phyloP scores from a whole-genome alignment of 2,888 invertebrate species.

The Phorcus lineatus region DNA sequence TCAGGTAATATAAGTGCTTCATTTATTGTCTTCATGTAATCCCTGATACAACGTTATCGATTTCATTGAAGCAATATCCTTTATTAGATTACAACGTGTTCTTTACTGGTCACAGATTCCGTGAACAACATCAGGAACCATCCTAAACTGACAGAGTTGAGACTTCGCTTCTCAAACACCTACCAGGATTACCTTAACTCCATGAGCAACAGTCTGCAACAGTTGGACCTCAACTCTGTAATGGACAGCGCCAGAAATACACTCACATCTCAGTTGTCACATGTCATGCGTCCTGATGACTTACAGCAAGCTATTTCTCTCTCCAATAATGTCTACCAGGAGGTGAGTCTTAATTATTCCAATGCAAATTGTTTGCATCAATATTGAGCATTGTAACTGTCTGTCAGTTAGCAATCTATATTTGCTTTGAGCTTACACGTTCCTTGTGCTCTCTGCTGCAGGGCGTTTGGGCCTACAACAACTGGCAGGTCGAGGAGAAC shows the following conservation, averaged over 20 bases:
- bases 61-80: not conserved
- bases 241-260: constrained; percentile 11
- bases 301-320: not conserved
- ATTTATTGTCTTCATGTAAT: not conserved
- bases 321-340: constrained; percentile 21
- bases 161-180: not conserved
- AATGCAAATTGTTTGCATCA: not conserved
- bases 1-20: not conserved
- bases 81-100: not conserved
- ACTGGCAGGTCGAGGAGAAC: constrained; percentile 57
- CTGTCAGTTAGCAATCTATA: no score
- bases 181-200: constrained; percentile 3
- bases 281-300: constrained; percentile 15
- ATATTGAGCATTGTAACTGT: no score
- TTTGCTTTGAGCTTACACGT: no score
- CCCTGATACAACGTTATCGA: not conserved
- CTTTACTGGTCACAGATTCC: not conserved
- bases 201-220: not conserved
- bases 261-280: not conserved
- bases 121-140: not conserved
- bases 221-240: not conserved
- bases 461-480: constrained; percentile 57
- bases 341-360: not conserved
- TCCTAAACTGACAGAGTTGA: not conserved
- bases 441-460: constrained; percentile 32